phyloP scores from a whole-genome alignment of 2,797 vertebrate genomes.

The Coreius guichenoti region DNA sequence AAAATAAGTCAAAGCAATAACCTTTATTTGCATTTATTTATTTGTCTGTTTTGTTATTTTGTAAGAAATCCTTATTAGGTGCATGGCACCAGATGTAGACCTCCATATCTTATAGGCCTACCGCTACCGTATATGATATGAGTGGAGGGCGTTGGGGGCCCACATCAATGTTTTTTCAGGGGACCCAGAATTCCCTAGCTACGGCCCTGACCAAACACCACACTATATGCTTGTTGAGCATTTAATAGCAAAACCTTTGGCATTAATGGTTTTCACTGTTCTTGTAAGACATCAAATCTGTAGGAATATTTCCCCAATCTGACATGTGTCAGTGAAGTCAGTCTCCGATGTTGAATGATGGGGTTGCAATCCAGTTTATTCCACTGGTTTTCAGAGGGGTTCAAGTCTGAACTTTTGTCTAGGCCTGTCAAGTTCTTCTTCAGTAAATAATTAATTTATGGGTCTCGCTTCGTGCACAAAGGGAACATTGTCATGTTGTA shows the following conservation, averaged over 20 bases:
- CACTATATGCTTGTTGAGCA: not conserved
- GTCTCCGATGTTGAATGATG: not conserved
- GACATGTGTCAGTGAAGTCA: not conserved
- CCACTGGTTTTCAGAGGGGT: not conserved
- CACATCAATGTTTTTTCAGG: too few relatives aligned
- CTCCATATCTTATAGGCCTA: too few relatives aligned
- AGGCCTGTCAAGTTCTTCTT: constrained; percentile 2
- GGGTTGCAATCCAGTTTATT: not conserved
- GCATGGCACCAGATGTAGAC: too few relatives aligned
- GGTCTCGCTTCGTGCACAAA: not conserved
- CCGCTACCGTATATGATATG: too few relatives aligned
- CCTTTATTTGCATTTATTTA: too few relatives aligned
- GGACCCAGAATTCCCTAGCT: too few relatives aligned
- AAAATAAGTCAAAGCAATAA: too few relatives aligned
- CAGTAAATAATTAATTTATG: not conserved
- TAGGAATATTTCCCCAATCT: not conserved
- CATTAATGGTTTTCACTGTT: not conserved
- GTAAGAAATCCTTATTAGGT: too few relatives aligned
- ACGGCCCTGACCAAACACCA: not conserved
- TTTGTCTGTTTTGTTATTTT: too few relatives aligned
- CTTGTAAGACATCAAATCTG: not conserved
- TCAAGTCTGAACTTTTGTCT: not conserved
- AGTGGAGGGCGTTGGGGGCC: too few relatives aligned
- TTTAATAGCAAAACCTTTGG: not conserved
- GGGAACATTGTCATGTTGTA: not conserved